Percentiles rank a stretch among this genome's conserved stretches.
Conservation (phyloP, 2,797 vertebrate species). For the Pseudomugil gertrudae region DNA sequence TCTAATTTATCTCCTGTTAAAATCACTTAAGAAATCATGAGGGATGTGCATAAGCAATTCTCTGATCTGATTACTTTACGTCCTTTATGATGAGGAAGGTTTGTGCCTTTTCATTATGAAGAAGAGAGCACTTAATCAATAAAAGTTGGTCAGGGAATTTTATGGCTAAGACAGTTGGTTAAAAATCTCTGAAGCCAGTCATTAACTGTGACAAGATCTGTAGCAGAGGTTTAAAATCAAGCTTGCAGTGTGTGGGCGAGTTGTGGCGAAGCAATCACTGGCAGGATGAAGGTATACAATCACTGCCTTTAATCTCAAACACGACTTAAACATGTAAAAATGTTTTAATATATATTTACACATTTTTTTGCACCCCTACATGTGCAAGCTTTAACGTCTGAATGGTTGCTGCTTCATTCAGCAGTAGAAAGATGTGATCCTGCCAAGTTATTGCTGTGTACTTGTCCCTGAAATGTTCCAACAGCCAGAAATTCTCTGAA, state of each 20-base stretch:
- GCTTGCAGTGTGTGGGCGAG: conserved; percentile 43
- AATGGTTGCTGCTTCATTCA: conserved; percentile 37
- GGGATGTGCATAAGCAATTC: conserved; percentile 65
- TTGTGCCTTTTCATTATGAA: conserved; percentile 79
- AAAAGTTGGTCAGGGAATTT: conserved; percentile 66
- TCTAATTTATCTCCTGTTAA: conserved; percentile 32
- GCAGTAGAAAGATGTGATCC: conserved; percentile 39
- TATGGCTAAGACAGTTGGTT: conserved; percentile 62
- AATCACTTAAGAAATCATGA: conserved; percentile 60
- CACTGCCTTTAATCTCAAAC: conserved; percentile 49
- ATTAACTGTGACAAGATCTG: conserved; percentile 65
- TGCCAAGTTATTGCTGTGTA: conserved; percentile 50
- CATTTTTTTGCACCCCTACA: background rate
- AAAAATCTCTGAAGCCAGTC: conserved; percentile 63
- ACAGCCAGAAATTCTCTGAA: conserved; percentile 47
- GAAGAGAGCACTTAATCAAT: conserved; percentile 81
- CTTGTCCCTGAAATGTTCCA: conserved; percentile 66
- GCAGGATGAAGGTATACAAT: conserved; percentile 44
- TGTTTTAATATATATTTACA: conserved; percentile 26
- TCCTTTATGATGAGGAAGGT: conserved; percentile 71
- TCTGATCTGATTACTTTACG: conserved; percentile 78
- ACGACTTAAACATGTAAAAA: conserved; percentile 8
- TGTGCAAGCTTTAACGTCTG: conserved; percentile 22
- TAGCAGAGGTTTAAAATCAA: conserved; percentile 49
- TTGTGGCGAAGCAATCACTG: conserved; percentile 50